Evolutionary conservation across 2,797 vertebrate species (phyloP), one percentile per base, ranked within the genome.

Genomic region (Hirundo rustica): DNA sequence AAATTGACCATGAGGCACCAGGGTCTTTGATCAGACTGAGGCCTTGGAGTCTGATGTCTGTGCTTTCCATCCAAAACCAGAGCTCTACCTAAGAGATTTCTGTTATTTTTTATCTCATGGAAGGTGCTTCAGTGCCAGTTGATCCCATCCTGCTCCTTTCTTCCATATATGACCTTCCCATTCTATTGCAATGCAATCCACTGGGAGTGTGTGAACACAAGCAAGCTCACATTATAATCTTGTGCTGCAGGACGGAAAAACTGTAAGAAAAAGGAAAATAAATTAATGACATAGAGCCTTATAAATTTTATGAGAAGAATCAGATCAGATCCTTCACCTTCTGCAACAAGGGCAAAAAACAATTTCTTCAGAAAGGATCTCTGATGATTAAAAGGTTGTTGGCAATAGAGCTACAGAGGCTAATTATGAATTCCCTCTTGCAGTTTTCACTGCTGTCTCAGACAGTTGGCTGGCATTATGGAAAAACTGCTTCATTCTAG

Each of bases 391-490:
- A 82, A 79, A 55, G 2, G 9, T 36, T 85, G 20, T 45, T 81
- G 80, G 61, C 72, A 93, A 48, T 14, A 68, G n/a, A 94, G 3
- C 17, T 36, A 48, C 16, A 44, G 68, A 80, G 14, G 23, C 32
- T 86, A 74, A 79, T 90, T 82, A 90, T 21, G 19, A 94, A 87
- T 88, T 94, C 70, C 45, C 34, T 86, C 27, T 75, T 82, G 40
- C 48, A 64, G 13, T 94, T 60, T 61, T 78, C 5, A 1, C 22
- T 2, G 1, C 23, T 60, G 25, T 50, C 47, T 82, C 4, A 1
- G 36, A 20, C 36, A 90, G 38, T 4, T 64, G 54, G 40, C 74
- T 4, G 6, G 14, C 23, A 73, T 47, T 2, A 29, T 1, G 16
- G 25, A 77, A 93, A 92, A 47, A n/a, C 30, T 89, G 7, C 50